Evolutionary conservation across 2,113 vertebrate species (phyloP).

Genomic region (Empidonax alnorum): DNA sequence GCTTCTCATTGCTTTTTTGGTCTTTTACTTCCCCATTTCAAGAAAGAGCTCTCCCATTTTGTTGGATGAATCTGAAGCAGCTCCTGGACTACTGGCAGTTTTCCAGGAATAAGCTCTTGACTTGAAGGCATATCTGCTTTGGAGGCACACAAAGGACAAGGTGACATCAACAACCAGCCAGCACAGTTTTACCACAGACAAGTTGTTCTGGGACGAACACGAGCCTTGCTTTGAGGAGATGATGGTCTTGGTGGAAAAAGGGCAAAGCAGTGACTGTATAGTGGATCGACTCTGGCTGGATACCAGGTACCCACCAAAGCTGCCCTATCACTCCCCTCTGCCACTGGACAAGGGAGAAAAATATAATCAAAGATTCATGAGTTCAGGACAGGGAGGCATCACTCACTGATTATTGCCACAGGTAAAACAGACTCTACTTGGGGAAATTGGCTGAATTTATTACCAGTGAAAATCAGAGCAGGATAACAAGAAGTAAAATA

Average conservation of each 20-base stretch:
- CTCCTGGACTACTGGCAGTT: neutral
- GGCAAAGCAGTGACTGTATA: neutral
- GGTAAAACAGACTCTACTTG: neutral
- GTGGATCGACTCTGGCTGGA: neutral
- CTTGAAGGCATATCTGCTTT: neutral
- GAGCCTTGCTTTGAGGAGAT: neutral
- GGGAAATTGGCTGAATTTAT: neutral
- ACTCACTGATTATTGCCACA: rapidly evolving
- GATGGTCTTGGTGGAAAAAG: neutral
- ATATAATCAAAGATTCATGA: neutral
- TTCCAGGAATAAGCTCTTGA: neutral
- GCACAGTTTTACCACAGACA: neutral
- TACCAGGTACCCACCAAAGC: neutral
- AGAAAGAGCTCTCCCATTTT: neutral
- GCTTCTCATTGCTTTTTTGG: rapidly evolving
- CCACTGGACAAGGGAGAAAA: neutral
- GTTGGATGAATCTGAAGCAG: neutral
- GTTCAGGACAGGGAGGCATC: neutral
- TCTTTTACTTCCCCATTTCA: neutral
- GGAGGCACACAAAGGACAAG: neutral
- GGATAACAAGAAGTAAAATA: neutral
- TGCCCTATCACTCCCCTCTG: neutral
- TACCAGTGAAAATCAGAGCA: neutral
- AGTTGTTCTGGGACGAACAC: neutral
- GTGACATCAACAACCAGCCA: neutral